Base-by-base conservation (phyloP, 2,888 invertebrate genomes). In the Melieria crassipennis region DNA sequence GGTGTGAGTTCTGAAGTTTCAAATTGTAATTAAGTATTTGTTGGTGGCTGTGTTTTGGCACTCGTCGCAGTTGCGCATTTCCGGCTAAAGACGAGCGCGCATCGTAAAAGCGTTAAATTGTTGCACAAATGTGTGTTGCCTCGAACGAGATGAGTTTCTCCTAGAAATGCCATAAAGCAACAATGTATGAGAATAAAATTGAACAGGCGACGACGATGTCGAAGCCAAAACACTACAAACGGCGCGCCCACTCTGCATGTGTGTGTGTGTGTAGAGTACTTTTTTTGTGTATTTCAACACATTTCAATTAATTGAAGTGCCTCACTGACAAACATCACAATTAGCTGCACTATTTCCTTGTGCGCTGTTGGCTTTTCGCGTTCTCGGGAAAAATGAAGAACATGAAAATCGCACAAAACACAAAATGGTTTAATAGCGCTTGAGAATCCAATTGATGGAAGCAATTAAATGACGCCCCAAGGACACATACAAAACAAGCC, bases 381-480 rank as follows among this genome's bases (percentile, higher is more conserved):
- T n/a, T 30, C 4, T 16, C 11, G 50, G n/a, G 13, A 30, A 64
- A 52, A 42, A 43, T 30, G 30, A 5, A 43, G n/a, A 46, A 42
- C 30, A 3, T 11, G 1, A 43, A 46, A 11, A 65, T 46, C n/a
- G 5, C 50, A 48, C 13, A 46, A 13, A 45, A 48, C 42, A 58
- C 7, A 75, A 81, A 80, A 76, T 74, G 80, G 81, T 81, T 84
- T 83, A 84, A 83, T 83, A 81, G 82, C 72, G 83, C 83, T 84
- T 83, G 80, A 84, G 83, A 85, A 82, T 79, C 80, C 82, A 84
- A 85, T 85, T 83, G 80, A 81, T 81, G 82, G 81, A 85, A 84
- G 83, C 85, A 85, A 85, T 85, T 85, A 85, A 85, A 86, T 81
- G 83, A 86, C 84, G 86, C 86, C 85, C 85, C 86, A 84, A 85